These are phyloP conservation scores for Cynaeus angustus DNA, from an alignment of 2,888 invertebrate genomes.

Conservation along the genomic window DNA sequence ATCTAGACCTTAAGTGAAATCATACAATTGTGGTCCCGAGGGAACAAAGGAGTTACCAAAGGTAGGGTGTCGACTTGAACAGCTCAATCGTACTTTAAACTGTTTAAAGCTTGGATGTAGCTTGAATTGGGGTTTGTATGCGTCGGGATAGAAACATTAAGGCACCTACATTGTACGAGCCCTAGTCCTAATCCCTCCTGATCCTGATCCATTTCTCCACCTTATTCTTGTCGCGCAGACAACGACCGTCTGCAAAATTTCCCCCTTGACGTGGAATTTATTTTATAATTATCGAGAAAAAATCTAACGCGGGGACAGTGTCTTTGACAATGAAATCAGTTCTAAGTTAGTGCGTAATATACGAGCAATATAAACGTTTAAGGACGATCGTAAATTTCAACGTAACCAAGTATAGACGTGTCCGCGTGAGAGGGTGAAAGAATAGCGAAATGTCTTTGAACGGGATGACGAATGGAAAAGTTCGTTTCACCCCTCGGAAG, in stretches of 20 bases:
- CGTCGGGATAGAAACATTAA: slow-evolving; percentile 49
- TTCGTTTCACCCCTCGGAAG: slow-evolving; percentile 41
- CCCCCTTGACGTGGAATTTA: slow-evolving; percentile 18
- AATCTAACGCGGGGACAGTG: slow-evolving; percentile 12
- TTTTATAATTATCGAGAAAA: slow-evolving; percentile 32
- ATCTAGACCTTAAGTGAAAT: slow-evolving; percentile 24
- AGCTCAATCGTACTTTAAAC: slow-evolving; percentile 62
- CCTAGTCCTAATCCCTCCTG: slow-evolving; percentile 57
- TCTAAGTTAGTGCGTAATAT: slow-evolving; percentile 43
- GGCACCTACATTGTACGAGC: slow-evolving; percentile 55
- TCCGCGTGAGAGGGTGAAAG: slow-evolving; percentile 43
- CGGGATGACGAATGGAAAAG: slow-evolving; percentile 51
- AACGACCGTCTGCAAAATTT: slow-evolving; percentile 49
- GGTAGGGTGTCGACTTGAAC: slow-evolving; percentile 53
- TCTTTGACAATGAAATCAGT: slow-evolving; percentile 40
- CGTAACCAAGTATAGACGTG: slow-evolving; percentile 40
- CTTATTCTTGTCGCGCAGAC: slow-evolving; percentile 60
- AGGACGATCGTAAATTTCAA: slow-evolving; percentile 47
- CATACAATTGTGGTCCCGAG: slow-evolving; percentile 53
- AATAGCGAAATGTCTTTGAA: slow-evolving; percentile 47
- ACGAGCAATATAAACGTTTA: slow-evolving; percentile 48
- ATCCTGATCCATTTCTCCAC: slow-evolving; percentile 61
- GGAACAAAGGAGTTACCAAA: slow-evolving; percentile 57
- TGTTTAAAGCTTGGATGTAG: slow-evolving; percentile 54
- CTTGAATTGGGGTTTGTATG: slow-evolving; percentile 35